phyloP scores from a whole-genome alignment of 1,140 invertebrate species.

The Lineus longissimus region DNA sequence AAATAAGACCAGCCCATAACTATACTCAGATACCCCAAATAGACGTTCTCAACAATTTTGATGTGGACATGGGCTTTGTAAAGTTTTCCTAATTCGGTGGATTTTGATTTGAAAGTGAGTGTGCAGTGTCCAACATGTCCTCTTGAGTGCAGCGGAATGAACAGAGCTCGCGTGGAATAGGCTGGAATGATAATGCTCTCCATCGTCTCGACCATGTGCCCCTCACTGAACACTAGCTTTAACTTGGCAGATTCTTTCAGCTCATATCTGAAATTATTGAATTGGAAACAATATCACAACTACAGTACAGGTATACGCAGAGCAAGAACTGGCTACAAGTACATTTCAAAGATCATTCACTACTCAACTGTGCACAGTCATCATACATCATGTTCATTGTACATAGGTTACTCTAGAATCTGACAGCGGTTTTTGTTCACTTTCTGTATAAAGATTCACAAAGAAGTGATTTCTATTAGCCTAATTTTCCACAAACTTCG shows the following conservation, averaged over 20 bases:
- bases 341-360: too few species aligned
- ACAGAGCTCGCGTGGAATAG: neutral
- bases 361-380: too few species aligned
- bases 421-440: neutral
- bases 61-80: constrained; percentile 2
- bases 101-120: neutral
- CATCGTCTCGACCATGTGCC: neutral
- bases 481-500: neutral
- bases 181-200: neutral
- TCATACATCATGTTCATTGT: neutral
- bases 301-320: neutral
- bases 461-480: neutral
- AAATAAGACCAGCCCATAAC: neutral
- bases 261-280: constrained; percentile 1
- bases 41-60: neutral
- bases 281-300: too few species aligned
- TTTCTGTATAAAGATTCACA: neutral
- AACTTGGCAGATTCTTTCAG: neutral
- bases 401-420: neutral
- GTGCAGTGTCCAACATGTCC: constrained; percentile 1
- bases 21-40: constrained; percentile 1
- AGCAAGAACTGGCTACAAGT: neutral
- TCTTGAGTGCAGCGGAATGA: neutral
- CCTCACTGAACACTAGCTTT: neutral
- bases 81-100: neutral